Conservation (phyloP, 2,113 vertebrate species). For the human region GRCh38 chr4:60960001-60960500, state of each 20-base stretch:
- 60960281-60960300: conserved; percentile 74
- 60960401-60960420: conserved; percentile 17
- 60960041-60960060: conserved; percentile 49
- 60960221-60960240: conserved; percentile 71
- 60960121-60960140: conserved; percentile 59
- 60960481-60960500: not conserved
- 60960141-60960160: conserved; percentile 76
- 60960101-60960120: conserved; percentile 52
- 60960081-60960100: conserved; percentile 44
- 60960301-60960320: conserved; percentile 79
- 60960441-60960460: not conserved
- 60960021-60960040: conserved; percentile 57
- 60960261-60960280: conserved; percentile 81
- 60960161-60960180: not conserved
- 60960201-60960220: conserved; percentile 62
- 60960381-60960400: not conserved
- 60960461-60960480: not conserved
- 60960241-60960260: conserved; percentile 62
- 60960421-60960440: conserved; percentile 2
- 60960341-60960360: conserved; percentile 56
- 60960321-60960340: conserved; percentile 81
- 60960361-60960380: conserved; percentile 44
- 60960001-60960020: conserved; percentile 60
- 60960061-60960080: conserved; percentile 33
- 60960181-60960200: conserved; percentile 64